These are phyloP conservation scores for Pterois miles DNA, from an alignment of 2,797 vertebrate species.

Conservation along the genomic window DNA sequence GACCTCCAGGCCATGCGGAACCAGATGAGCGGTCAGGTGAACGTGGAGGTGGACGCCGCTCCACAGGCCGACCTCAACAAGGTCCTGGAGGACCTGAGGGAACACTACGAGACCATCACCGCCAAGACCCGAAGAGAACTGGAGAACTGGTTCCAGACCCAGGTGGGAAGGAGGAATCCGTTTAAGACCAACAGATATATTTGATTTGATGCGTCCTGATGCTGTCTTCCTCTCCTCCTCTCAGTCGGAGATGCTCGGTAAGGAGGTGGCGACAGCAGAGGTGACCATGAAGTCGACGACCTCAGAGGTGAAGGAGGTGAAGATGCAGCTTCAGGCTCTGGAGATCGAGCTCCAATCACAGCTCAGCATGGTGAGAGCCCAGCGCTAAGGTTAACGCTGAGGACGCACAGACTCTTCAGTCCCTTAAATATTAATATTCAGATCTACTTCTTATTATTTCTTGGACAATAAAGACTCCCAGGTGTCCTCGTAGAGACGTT, in stretches of 20 bases:
- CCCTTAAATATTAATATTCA: no score
- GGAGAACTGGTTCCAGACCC: slow-evolving; percentile 87
- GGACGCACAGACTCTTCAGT: no score
- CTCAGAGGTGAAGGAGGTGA: slow-evolving; percentile 62
- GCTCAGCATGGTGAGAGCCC: slow-evolving; percentile 58
- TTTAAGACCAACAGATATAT: accelerated
- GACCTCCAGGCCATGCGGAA: slow-evolving; percentile 77
- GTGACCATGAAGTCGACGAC: slow-evolving; percentile 35
- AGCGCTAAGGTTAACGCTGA: no score
- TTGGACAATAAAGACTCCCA: no score
- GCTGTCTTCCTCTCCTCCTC: background rate
- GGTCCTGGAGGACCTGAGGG: slow-evolving; percentile 84
- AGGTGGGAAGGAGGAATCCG: slow-evolving; percentile 65
- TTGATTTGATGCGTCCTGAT: accelerated
- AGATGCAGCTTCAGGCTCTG: slow-evolving; percentile 81
- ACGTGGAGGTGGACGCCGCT: slow-evolving; percentile 87
- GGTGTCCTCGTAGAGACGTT: background rate
- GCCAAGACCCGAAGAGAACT: slow-evolving; percentile 85
- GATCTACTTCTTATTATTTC: no score
- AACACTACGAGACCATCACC: slow-evolving; percentile 84
- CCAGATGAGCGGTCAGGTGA: slow-evolving; percentile 85
- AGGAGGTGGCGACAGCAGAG: slow-evolving; percentile 57
- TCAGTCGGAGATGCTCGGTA: slow-evolving; percentile 58
- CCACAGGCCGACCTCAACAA: slow-evolving; percentile 83
- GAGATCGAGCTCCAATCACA: slow-evolving; percentile 89